Conservation (phyloP, 2,888 invertebrate genomes). For the Cataglyphis livida region DNA sequence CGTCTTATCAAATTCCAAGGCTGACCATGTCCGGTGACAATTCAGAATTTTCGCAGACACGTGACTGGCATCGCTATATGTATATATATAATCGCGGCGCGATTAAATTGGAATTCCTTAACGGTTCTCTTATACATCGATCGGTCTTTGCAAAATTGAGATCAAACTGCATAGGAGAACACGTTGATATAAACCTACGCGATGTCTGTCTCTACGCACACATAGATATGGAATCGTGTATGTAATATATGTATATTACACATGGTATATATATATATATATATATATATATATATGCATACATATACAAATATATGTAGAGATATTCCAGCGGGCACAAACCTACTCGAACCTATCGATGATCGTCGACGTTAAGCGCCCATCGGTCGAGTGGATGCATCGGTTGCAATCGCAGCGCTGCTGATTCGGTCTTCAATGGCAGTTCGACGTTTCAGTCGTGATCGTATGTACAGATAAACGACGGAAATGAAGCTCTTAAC, state of each 20-base stretch:
- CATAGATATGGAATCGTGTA: background rate
- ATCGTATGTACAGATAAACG: conserved; percentile 14
- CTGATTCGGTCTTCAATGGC: conserved; percentile 67
- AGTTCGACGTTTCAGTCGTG: conserved; percentile 45
- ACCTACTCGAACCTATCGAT: conserved; percentile 67
- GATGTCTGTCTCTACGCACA: conserved; percentile 29
- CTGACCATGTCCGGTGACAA: conserved; percentile 19
- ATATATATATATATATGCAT: background rate
- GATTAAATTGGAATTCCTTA: conserved; percentile 63
- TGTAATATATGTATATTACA: conserved; percentile 5
- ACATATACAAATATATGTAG: background rate
- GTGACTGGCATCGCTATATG: conserved; percentile 29
- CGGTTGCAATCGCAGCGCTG: conserved; percentile 66
- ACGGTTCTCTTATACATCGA: conserved; percentile 39
- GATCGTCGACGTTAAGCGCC: conserved; percentile 68
- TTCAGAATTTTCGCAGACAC: conserved; percentile 8
- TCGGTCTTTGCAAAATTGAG: conserved; percentile 61
- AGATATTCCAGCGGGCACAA: conserved; percentile 1
- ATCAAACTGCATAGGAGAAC: conserved; percentile 55
- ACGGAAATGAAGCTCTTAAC: conserved; percentile 28
- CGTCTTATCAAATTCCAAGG: conserved; percentile 18
- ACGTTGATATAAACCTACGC: conserved; percentile 60
- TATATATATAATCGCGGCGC: background rate
- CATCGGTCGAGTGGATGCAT: conserved; percentile 71
- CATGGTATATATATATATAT: conserved; percentile 7